Evolutionary conservation across 2,888 invertebrate species (phyloP).

Genomic region (Melolontha melolontha): DNA sequence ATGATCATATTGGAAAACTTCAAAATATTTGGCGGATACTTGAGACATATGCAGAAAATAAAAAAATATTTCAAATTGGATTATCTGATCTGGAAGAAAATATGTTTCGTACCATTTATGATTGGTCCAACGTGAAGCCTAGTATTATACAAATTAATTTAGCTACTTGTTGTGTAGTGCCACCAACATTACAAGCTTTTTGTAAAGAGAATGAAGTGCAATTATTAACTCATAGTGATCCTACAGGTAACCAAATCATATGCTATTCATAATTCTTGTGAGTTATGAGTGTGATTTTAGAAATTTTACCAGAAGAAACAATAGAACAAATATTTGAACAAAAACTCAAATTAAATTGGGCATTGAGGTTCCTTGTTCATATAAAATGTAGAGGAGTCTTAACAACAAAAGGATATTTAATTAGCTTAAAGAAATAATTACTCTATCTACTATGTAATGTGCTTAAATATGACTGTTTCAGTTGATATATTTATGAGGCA

Average conservation of each 20-base stretch:
- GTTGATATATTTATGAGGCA: slow-evolving; percentile 19
- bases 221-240: slow-evolving; percentile 95
- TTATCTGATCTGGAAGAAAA: slow-evolving; percentile 91
- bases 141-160: slow-evolving; percentile 93
- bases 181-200: slow-evolving; percentile 88
- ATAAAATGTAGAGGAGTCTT: slow-evolving; percentile 93
- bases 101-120: slow-evolving; percentile 80
- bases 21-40: slow-evolving; percentile 82
- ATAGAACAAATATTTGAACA: slow-evolving; percentile 71
- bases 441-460: slow-evolving; percentile 11
- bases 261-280: slow-evolving; percentile 4
- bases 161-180: slow-evolving; percentile 93
- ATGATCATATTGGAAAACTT: slow-evolving; percentile 71
- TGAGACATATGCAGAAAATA: slow-evolving; percentile 76
- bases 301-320: slow-evolving; percentile 70
- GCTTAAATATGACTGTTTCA: slow-evolving; percentile 1
- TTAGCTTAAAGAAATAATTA: slow-evolving; percentile 61
- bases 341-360: slow-evolving; percentile 76
- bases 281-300: slow-evolving; percentile 60
- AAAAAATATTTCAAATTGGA: slow-evolving; percentile 80
- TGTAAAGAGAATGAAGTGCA: slow-evolving; percentile 93
- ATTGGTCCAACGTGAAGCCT: slow-evolving; percentile 84
- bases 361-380: slow-evolving; percentile 87
- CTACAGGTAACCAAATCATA: slow-evolving; percentile 74
- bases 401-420: slow-evolving; percentile 89